Conservation (phyloP, 2,113 vertebrate genomes). For the Sterna hirundo region DNA sequence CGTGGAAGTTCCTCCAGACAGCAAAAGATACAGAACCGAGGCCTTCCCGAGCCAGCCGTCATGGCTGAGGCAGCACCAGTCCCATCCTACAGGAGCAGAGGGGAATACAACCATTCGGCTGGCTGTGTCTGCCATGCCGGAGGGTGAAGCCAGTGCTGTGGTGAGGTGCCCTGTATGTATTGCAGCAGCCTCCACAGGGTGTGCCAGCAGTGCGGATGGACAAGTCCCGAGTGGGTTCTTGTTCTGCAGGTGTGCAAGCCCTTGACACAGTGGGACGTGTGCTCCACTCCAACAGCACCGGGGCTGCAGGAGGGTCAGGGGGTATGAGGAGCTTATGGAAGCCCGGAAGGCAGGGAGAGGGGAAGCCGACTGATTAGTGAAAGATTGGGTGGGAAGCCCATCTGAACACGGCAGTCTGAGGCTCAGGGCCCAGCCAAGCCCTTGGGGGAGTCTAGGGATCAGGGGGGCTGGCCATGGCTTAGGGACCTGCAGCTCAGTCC, state of each 20-base stretch:
- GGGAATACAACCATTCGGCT: accelerated
- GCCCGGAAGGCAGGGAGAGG: not conserved
- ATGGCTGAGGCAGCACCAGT: accelerated
- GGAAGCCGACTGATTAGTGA: not conserved
- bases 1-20: not conserved
- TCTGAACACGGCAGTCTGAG: not conserved
- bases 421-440: not conserved
- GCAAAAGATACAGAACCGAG: accelerated
- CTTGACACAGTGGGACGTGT: accelerated
- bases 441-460: accelerated
- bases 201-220: not conserved
- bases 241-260: not conserved
- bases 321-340: not conserved
- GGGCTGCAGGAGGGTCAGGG: not conserved
- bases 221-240: not conserved
- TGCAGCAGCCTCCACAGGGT: not conserved
- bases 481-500: not conserved
- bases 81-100: accelerated
- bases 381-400: not conserved
- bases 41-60: not conserved
- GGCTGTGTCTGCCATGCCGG: accelerated
- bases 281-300: not conserved
- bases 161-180: not conserved
- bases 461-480: accelerated
- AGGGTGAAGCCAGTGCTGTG: accelerated